Evolutionary conservation across 2,113 vertebrate species (phyloP).

Genomic region (Podarcis raffonei): DNA sequence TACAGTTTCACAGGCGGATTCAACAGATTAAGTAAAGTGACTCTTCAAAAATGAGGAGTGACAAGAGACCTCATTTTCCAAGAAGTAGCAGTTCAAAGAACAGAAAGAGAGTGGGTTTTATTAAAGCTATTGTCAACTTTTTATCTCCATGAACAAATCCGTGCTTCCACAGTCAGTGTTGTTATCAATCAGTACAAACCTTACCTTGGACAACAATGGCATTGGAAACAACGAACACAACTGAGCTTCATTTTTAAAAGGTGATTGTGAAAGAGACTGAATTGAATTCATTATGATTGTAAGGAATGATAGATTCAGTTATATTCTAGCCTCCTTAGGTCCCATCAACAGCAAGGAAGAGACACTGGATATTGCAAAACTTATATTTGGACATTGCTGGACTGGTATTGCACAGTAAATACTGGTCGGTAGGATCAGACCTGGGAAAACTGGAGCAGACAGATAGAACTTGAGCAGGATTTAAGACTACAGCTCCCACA

Average conservation of each 20-base stretch:
- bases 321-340: too few species aligned
- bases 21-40: constrained; percentile 60
- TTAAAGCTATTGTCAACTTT: constrained; percentile 41
- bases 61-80: constrained; percentile 47
- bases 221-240: constrained; percentile 42
- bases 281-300: neutral
- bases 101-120: neutral
- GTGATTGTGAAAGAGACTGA: constrained; percentile 17
- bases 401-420: neutral
- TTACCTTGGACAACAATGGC: constrained; percentile 52
- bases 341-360: neutral
- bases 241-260: constrained; percentile 53
- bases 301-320: neutral
- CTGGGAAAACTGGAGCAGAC: neutral
- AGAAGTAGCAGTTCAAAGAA: constrained; percentile 36
- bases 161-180: constrained; percentile 26
- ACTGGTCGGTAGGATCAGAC: neutral
- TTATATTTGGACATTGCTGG: neutral
- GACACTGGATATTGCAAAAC: neutral
- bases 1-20: constrained; percentile 48
- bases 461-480: neutral
- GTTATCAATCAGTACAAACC: constrained; percentile 49
- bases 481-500: neutral
- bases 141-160: constrained; percentile 37
- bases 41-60: constrained; percentile 49